A percentile compares a stretch with the other conserved stretches of the same genome.
Conservation (phyloP, 2,797 vertebrate species). For the Meriones psammophilus region DNA sequence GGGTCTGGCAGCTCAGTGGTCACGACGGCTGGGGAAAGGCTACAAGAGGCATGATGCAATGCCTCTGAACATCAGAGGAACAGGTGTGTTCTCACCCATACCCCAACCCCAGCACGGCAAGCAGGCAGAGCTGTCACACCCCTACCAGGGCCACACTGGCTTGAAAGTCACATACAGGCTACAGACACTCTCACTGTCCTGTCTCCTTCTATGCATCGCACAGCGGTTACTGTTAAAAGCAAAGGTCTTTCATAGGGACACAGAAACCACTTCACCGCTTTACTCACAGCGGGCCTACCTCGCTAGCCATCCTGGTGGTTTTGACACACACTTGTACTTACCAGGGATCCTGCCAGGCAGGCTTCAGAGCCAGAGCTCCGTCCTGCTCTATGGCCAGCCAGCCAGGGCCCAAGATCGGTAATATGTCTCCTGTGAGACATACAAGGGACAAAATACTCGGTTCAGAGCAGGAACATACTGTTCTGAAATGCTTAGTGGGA, state of each 20-base stretch:
- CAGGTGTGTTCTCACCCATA: not conserved
- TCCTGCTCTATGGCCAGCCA: not conserved
- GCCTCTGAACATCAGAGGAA: not conserved
- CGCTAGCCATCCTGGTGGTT: not conserved
- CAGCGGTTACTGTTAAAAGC: not conserved
- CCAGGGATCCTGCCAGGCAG: not conserved
- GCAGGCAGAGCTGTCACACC: not conserved
- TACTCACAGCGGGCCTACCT: not conserved
- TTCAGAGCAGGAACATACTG: not conserved
- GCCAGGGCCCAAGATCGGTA: not conserved
- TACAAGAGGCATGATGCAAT: rapidly evolving
- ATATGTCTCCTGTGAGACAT: not conserved
- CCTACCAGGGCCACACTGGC: rapidly evolving
- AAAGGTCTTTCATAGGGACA: not conserved
- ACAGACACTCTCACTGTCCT: not conserved
- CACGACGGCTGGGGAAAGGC: constrained; percentile 1
- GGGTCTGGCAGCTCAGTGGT: not conserved
- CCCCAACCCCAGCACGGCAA: too few species aligned
- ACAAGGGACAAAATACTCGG: not conserved
- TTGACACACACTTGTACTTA: not conserved
- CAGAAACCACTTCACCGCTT: not conserved
- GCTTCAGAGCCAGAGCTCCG: not conserved
- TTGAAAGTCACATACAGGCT: not conserved
- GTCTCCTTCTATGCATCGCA: not conserved
- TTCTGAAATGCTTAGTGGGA: constrained; percentile 50